These are phyloP conservation scores for Rhyzopertha dominica DNA, from an alignment of 1,140 invertebrate species.

Conservation along the genomic window DNA sequence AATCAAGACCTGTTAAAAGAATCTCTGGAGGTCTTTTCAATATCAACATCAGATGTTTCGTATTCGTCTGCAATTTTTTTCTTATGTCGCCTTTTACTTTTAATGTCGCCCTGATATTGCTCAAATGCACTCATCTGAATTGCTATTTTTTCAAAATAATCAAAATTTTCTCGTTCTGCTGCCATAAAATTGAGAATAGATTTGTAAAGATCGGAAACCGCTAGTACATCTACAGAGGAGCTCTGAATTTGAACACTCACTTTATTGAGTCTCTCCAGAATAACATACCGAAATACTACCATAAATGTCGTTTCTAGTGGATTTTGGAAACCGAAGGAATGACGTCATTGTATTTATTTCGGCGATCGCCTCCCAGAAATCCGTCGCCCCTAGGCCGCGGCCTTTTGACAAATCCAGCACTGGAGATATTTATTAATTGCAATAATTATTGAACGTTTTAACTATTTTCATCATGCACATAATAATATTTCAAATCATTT, in stretches of 20 bases:
- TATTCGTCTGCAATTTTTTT: slow-evolving; percentile 9
- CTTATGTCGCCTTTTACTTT: not conserved
- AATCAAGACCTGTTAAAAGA: slow-evolving; percentile 6
- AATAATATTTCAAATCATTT: too few species aligned
- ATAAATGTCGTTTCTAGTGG: slow-evolving; percentile 29
- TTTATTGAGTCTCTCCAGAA: slow-evolving; percentile 26
- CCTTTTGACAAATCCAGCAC: too few species aligned
- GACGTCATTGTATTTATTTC: too few species aligned
- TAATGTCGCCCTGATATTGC: slow-evolving; percentile 20
- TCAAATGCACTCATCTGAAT: slow-evolving; percentile 10
- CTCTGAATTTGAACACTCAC: slow-evolving; percentile 24
- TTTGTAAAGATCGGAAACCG: slow-evolving; percentile 23
- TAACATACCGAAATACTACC: slow-evolving; percentile 18
- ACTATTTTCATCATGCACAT: too few species aligned
- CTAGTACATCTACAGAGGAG: slow-evolving; percentile 23
- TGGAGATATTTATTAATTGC: too few species aligned
- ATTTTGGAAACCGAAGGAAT: slow-evolving; percentile 22
- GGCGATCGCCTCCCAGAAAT: too few species aligned
- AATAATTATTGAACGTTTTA: too few species aligned
- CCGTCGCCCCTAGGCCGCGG: too few species aligned
- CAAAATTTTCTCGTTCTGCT: slow-evolving; percentile 22
- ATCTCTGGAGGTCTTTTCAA: slow-evolving; percentile 8
- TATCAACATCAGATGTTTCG: slow-evolving; percentile 5
- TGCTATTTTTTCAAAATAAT: slow-evolving; percentile 23
- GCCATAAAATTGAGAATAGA: slow-evolving; percentile 20